Evolutionary conservation across 2,113 vertebrate genomes (phyloP).

Genomic region (Xiphophorus maculatus): DNA sequence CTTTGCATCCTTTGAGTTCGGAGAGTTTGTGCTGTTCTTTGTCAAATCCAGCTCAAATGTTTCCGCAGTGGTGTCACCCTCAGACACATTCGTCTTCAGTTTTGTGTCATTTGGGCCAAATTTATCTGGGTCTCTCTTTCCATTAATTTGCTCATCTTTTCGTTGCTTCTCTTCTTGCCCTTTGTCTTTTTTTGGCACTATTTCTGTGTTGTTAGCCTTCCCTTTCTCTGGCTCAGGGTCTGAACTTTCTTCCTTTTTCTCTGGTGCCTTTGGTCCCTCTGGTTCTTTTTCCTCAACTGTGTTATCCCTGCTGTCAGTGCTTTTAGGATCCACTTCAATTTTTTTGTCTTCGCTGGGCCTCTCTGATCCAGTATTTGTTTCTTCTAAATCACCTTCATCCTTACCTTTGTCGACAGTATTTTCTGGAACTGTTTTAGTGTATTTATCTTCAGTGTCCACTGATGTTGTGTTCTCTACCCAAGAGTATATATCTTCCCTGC

Average conservation of each 20-base stretch:
- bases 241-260: constrained; percentile 30
- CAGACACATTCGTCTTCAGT: constrained; percentile 28
- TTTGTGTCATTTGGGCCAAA: constrained; percentile 73
- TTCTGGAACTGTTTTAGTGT: constrained; percentile 39
- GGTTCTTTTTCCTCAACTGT: constrained; percentile 49
- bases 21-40: constrained; percentile 55
- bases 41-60: constrained; percentile 53
- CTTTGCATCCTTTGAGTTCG: constrained; percentile 49
- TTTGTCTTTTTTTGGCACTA: constrained; percentile 61
- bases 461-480: constrained; percentile 46
- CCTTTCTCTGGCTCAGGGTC: constrained; percentile 30
- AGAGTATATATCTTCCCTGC: constrained; percentile 39
- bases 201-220: constrained; percentile 47
- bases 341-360: constrained; percentile 39
- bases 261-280: constrained; percentile 16
- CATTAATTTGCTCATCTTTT: constrained; percentile 71
- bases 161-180: constrained; percentile 66
- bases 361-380: constrained; percentile 41
- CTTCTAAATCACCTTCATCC: constrained; percentile 42
- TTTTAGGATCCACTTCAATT: constrained; percentile 48
- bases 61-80: constrained; percentile 59
- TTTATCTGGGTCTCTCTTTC: constrained; percentile 55
- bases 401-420: constrained; percentile 39
- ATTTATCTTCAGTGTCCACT: constrained; percentile 53
- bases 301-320: constrained; percentile 52